phyloP scores from a whole-genome alignment of 2,888 invertebrate genomes.

The Xylocampa areola region DNA sequence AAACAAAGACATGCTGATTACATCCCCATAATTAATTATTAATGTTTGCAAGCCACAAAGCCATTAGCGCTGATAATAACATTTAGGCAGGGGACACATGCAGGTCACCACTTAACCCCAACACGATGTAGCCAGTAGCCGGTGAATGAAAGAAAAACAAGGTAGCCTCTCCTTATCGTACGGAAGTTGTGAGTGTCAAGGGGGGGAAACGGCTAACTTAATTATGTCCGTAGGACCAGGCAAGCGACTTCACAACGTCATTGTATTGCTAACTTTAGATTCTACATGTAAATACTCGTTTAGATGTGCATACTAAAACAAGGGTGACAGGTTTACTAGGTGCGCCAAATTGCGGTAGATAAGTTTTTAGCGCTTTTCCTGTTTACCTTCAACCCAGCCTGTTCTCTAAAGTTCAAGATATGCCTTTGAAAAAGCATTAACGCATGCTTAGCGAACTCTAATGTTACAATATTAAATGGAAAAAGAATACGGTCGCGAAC shows the following conservation, averaged over 20 bases:
- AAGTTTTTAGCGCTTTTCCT: too few species aligned
- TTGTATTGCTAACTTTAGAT: conserved; percentile 32
- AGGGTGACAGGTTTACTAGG: too few species aligned
- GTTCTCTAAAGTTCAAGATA: too few species aligned
- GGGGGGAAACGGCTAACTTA: conserved; percentile 55
- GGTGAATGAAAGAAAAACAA: conserved; percentile 56
- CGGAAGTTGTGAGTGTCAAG: conserved; percentile 57
- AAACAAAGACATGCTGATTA: not conserved
- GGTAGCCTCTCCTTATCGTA: conserved; percentile 44
- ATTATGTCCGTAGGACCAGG: conserved; percentile 53
- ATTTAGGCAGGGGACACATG: conserved; percentile 42
- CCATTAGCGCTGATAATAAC: conserved; percentile 37
- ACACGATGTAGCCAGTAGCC: conserved; percentile 43
- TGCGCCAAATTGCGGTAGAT: too few species aligned
- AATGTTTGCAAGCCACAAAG: conserved; percentile 11
- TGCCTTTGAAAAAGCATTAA: too few species aligned
- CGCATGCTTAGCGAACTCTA: too few species aligned
- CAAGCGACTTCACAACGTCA: conserved; percentile 42
- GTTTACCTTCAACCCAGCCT: too few species aligned
- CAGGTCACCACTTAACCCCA: conserved; percentile 55
- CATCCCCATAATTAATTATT: conserved; percentile 17
- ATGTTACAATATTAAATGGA: too few species aligned
- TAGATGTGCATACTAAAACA: not conserved
- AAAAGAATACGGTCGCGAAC: too few species aligned
- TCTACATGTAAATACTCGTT: conserved; percentile 13